Base-by-base conservation (phyloP, 2,113 vertebrate species). In the Cephalopterus ornatus region DNA sequence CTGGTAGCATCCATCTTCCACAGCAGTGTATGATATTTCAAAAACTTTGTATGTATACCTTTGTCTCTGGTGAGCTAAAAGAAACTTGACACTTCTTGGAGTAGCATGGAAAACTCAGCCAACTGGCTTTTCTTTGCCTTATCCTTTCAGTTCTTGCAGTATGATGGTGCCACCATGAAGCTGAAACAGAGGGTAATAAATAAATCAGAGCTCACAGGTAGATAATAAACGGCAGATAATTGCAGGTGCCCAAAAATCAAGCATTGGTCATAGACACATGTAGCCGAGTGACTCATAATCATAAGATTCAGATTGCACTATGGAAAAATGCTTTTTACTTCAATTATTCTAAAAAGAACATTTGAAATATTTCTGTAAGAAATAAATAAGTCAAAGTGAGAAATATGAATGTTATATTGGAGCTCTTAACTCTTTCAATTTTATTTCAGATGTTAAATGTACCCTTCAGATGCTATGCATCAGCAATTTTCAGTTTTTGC, bases 181-280 rank as follows among this genome's bases (percentile, higher is more conserved):
- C 1, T 86, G 68, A 95, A 93, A 72, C 6, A 67, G 30, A 77
- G 2, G 4, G 6, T 37, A 63, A n/a, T 41, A 74, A 56, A 84
- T 18, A 89, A 70, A 75, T 61, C 24, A 82, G 75, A 75, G 21
- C 6, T 88, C 35, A 59, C 3, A 52, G 16, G 7, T 46, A 37
- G n/a, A n/a, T n/a, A n/a, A n/a, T n/a, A n/a, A n/a, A 86, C 77
- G 10, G 14, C 10, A 59, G 30, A 39, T 32, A 71, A 63, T 33
- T 26, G 9, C 21, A 55, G 27, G 9, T 50, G 11, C 5, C 8
- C 17, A 30, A 33, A 85, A 71, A 39, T 32, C 47, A 63, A 71
- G 6, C 6, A 13, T 0, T 53, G 14, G 8, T 47, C 53, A 67
- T 13, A 39, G 30, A 71, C 26, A 50, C 2, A 0, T 13, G 8